Percentiles rank a stretch among this genome's conserved stretches.
Evolutionary conservation across 2,797 vertebrate species (phyloP).

Genomic region (Hylomyscus alleni): DNA sequence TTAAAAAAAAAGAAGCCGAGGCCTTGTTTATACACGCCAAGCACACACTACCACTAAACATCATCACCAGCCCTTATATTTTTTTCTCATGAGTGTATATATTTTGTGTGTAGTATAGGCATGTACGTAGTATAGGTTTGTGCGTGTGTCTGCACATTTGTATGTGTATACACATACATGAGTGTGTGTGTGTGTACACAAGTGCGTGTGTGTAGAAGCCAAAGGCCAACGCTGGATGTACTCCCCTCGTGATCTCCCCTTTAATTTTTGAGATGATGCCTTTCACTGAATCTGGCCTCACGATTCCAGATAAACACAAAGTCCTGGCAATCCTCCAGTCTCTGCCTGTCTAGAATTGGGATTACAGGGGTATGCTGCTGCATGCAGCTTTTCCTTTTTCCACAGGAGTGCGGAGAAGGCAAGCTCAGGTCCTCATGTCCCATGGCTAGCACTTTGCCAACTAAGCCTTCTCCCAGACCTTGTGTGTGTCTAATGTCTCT

Average conservation of each 20-base stretch:
- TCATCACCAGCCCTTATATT: no score
- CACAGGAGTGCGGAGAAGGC: not conserved
- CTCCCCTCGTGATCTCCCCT: not conserved
- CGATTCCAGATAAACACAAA: not conserved
- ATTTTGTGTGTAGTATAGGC: not conserved
- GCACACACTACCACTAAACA: not conserved
- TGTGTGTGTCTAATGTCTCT: not conserved
- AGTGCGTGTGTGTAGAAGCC: not conserved
- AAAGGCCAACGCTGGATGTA: not conserved
- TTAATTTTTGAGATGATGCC: not conserved
- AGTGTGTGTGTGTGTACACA: no score
- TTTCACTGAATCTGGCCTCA: not conserved
- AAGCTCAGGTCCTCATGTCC: not conserved
- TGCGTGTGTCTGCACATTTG: not conserved
- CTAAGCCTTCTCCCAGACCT: not conserved
- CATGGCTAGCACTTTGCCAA: not conserved
- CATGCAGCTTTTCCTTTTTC: not conserved
- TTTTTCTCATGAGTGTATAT: not conserved
- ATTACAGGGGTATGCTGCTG: not conserved
- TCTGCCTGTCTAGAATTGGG: not conserved
- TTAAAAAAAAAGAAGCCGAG: not conserved
- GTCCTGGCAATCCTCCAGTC: not conserved
- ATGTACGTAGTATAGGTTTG: not conserved
- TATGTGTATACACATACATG: not conserved
- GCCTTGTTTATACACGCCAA: not conserved